Evolutionary conservation across 2,113 vertebrate species (phyloP).

Genomic region (Aphelocoma coerulescens): DNA sequence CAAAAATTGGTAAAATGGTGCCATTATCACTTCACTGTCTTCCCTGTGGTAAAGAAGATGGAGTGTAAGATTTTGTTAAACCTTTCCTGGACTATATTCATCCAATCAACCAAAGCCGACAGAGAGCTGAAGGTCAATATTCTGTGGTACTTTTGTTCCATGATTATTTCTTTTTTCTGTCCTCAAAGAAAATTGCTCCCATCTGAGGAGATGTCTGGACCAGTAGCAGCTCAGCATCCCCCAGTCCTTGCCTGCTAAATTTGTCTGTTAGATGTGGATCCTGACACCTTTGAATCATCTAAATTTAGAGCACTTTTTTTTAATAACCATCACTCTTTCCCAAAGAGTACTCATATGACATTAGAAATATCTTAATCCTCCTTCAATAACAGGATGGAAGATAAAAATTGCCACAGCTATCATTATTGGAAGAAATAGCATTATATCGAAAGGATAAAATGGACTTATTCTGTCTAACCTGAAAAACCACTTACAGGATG

Average conservation of each 20-base stretch:
- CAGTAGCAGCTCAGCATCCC: neutral
- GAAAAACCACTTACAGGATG: constrained; percentile 2
- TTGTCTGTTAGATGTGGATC: neutral
- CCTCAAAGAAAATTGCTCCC: neutral
- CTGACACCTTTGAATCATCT: neutral
- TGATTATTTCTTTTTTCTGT: neutral
- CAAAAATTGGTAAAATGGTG: neutral
- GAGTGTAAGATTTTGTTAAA: neutral
- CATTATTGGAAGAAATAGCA: constrained; percentile 37
- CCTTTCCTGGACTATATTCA: neutral
- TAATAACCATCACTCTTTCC: constrained; percentile 19
- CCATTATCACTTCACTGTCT: neutral
- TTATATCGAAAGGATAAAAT: constrained; percentile 40
- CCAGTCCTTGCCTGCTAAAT: neutral
- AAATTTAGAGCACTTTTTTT: constrained; percentile 30
- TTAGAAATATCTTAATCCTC: constrained; percentile 55
- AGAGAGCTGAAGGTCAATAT: neutral
- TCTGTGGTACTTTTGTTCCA: neutral
- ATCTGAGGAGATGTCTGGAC: neutral
- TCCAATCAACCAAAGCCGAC: neutral
- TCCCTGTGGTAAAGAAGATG: neutral
- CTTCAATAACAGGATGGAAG: constrained; percentile 34
- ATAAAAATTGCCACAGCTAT: constrained; percentile 29
- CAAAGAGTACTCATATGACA: constrained; percentile 11
- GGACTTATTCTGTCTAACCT: constrained; percentile 1